These are phyloP conservation scores for Mola mola DNA, from an alignment of 2,113 vertebrate genomes.

Conservation along the genomic window DNA sequence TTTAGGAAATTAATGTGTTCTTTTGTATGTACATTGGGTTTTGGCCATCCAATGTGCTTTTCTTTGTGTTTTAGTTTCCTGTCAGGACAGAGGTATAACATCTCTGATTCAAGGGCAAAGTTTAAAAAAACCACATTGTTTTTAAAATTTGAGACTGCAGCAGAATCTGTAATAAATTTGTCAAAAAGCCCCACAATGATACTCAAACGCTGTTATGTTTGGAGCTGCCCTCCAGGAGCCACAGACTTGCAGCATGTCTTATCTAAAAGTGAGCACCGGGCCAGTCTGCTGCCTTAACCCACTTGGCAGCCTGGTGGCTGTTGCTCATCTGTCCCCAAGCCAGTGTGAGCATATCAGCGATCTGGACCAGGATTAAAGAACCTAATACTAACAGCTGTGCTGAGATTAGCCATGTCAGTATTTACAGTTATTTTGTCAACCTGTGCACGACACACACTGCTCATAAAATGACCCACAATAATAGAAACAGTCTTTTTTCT, in stretches of 20 bases:
- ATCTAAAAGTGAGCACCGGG: constrained; percentile 64
- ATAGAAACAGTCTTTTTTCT: constrained; percentile 37
- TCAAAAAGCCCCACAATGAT: constrained; percentile 32
- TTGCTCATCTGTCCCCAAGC: constrained; percentile 76
- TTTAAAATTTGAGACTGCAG: constrained; percentile 19
- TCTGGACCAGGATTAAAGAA: constrained; percentile 76
- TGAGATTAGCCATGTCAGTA: constrained; percentile 77
- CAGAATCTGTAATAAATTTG: constrained; percentile 19
- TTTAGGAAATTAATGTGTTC: no score
- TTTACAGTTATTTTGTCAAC: constrained; percentile 79
- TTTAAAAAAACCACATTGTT: constrained; percentile 10
- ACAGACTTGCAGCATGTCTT: constrained; percentile 64
- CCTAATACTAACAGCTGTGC: constrained; percentile 76
- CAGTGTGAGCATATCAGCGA: constrained; percentile 71
- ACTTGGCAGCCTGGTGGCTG: constrained; percentile 77
- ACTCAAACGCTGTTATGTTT: constrained; percentile 41
- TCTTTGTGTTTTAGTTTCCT: no score
- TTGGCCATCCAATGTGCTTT: no score
- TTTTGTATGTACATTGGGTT: no score
- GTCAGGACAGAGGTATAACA: no score
- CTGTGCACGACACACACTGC: constrained; percentile 40
- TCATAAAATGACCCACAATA: constrained; percentile 50
- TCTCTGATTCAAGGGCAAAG: no score
- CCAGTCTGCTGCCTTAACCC: constrained; percentile 72
- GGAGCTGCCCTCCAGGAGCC: constrained; percentile 42